Evolutionary conservation across 1,140 invertebrate genomes (phyloP), one percentile per base, ranked within the genome.

Genomic region (Scaptomyza hsui): DNA sequence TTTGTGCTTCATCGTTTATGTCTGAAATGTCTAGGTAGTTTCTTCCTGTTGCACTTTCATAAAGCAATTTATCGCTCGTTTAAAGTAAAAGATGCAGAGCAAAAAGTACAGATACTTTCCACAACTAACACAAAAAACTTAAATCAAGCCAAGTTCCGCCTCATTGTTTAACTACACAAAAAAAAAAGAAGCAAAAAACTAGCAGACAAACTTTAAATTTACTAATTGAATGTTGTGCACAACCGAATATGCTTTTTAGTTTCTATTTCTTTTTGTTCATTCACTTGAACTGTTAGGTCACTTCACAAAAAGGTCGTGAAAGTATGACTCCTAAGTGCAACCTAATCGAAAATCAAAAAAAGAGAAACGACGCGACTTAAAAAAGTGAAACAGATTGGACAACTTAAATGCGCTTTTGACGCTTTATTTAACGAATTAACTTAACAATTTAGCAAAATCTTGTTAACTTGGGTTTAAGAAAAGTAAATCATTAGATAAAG

Each of bases 141-240:
- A 81, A 80, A 73, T 80, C 77, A 63, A 80, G 72, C 72, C 57
- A 80, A 80, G 72, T 80, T 81, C 78, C 78, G 78, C 78, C 72
- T 80, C 73, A 81, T 81, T 81, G 78, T 81, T 81, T 68, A 47
- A 60, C 45, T 61, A 29, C n/a, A 49, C n/a, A n/a, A n/a, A 49
- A 32, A 39, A n/a, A 4, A 52, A 49, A 12, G 5, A 41, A 60
- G 35, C 52, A 47, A 45, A 52, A 74, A 59, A 51, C 53, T 24
- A 56, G 72, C 76, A 80, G 65, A 72, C 77, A 76, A 80, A 81
- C 76, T 76, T 76, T 73, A 81, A 81, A 81, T 80, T 72, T 71
- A 81, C 78, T 81, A 81, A 81, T 81, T 81, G 78, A 80, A 81
- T 81, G 69, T 81, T 81, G 78, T 79, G 77, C 72, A 79, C 70